Evolutionary conservation across 2,888 invertebrate species (phyloP).

Genomic region (Ectemnius cavifrons): DNA sequence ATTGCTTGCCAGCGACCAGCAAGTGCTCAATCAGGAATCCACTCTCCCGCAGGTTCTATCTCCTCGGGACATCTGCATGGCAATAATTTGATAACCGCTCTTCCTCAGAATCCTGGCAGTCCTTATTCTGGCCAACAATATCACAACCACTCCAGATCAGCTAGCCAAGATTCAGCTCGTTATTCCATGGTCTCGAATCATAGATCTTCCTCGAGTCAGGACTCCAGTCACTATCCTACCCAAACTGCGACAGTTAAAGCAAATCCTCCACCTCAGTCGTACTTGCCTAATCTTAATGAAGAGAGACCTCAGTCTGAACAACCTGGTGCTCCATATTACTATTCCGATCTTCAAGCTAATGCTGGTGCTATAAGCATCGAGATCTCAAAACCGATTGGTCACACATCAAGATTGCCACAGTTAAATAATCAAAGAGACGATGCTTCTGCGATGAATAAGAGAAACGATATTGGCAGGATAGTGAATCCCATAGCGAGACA

Average conservation of each 20-base stretch:
- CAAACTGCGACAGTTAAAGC: conserved; percentile 56
- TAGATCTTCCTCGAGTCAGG: conserved; percentile 63
- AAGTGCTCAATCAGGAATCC: conserved; percentile 63
- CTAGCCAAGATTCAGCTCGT: conserved; percentile 55
- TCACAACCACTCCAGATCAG: conserved; percentile 65
- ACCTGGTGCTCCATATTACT: conserved; percentile 89
- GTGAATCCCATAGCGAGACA: conserved; percentile 83
- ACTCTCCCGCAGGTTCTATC: conserved; percentile 42
- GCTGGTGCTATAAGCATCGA: conserved; percentile 52
- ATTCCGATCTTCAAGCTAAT: conserved; percentile 84
- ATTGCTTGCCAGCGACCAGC: conserved; percentile 63
- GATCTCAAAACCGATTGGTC: conserved; percentile 52
- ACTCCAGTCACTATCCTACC: conserved; percentile 58
- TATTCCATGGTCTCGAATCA: conserved; percentile 64
- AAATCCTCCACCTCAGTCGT: conserved; percentile 44
- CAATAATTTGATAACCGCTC: conserved; percentile 18
- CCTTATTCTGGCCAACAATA: conserved; percentile 47
- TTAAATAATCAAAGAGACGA: conserved; percentile 88
- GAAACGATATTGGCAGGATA: conserved; percentile 84
- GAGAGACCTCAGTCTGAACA: conserved; percentile 79
- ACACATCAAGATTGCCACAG: conserved; percentile 75
- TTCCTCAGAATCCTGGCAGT: conserved; percentile 20
- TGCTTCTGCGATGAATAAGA: conserved; percentile 78
- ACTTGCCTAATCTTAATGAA: conserved; percentile 47
- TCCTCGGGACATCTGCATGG: conserved; percentile 36